Evolutionary conservation across 2,113 vertebrate genomes (phyloP).

Genomic region (Xenopus tropicalis): DNA sequence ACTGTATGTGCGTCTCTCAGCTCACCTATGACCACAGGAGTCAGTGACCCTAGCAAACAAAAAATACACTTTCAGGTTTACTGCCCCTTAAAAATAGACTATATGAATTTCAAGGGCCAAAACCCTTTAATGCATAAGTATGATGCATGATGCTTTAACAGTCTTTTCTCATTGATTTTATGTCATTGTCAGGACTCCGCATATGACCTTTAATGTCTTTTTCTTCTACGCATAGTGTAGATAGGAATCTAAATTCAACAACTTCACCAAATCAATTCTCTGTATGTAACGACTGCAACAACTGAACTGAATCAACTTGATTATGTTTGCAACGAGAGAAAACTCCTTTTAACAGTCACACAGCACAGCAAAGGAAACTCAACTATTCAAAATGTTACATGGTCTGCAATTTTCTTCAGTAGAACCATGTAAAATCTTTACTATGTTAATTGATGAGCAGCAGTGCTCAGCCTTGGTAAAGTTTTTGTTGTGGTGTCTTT

Average conservation of each 20-base stretch:
- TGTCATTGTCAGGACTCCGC: conserved; percentile 18
- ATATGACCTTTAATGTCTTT: conserved; percentile 21
- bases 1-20: too few relatives aligned
- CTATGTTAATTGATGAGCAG: conserved; percentile 18
- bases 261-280: conserved; percentile 20
- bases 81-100: conserved; percentile 10
- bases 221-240: conserved; percentile 1
- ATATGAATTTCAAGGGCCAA: neutral
- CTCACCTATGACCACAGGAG: too few relatives aligned
- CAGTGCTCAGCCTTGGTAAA: neutral
- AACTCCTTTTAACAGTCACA: conserved; percentile 18
- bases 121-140: conserved; percentile 5
- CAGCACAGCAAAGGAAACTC: too few relatives aligned
- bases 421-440: conserved; percentile 11
- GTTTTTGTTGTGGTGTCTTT: neutral
- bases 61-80: too few relatives aligned
- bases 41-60: too few relatives aligned
- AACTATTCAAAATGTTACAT: neutral
- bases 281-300: conserved; percentile 17
- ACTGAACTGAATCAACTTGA: conserved; percentile 26
- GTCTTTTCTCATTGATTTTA: conserved; percentile 29
- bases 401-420: conserved; percentile 16
- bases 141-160: neutral
- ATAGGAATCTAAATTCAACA: conserved; percentile 22
- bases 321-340: conserved; percentile 20